Evolutionary conservation across 2,797 vertebrate genomes (phyloP), one percentile per base, ranked within the genome.

Genomic region (Muraenolepis orangiensis): DNA sequence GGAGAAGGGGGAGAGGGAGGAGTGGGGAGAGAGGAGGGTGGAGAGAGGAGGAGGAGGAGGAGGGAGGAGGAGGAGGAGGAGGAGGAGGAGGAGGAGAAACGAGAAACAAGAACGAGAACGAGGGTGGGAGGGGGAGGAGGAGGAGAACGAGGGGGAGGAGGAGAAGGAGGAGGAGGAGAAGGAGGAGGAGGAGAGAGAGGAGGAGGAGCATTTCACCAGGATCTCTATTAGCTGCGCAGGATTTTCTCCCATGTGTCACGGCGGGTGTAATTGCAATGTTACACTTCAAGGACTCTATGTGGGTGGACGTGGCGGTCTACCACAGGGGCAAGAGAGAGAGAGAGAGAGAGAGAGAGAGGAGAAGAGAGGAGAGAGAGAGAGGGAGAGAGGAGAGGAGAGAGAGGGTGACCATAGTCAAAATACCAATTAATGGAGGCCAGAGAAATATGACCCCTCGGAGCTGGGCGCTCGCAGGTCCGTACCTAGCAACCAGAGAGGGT

Each of bases 221-320:
- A 89, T 88, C 89, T 91, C 85, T 85, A 88, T 91, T 90, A 92
- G 89, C 87, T 79, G 82, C 84, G 84, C 80, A 80, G 87, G 89
- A 89, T 90, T 90, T 87, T 88, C 87, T 89, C 89, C 91, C 85
- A 87, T 88, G 90, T 91, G 90, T 90, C 88, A 90, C 78, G 67
- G 85, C 78, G 66, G 85, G 86, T 88, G 88, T 93, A 93, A 93
- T 93, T 92, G 91, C 91, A 89, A 91, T 92, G 91, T 92, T 91
- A 93, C 92, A 92, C 91, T 91, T 89, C 88, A 91, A 91, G 88
- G 91, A 90, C 88, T 92, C 91, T 81, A 85, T 89, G 90, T 87
- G 86, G 89, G 87, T 80, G 87, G 88, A 87, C 18, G 74, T 85
- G 90, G 86, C 87, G 84, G 87, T 83, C 86, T 74, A 86, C 87